A percentile compares a stretch with the other conserved stretches of the same genome.
phyloP scores from a whole-genome alignment of 1,140 invertebrate genomes.

The Rhagoletis zephyria region DNA sequence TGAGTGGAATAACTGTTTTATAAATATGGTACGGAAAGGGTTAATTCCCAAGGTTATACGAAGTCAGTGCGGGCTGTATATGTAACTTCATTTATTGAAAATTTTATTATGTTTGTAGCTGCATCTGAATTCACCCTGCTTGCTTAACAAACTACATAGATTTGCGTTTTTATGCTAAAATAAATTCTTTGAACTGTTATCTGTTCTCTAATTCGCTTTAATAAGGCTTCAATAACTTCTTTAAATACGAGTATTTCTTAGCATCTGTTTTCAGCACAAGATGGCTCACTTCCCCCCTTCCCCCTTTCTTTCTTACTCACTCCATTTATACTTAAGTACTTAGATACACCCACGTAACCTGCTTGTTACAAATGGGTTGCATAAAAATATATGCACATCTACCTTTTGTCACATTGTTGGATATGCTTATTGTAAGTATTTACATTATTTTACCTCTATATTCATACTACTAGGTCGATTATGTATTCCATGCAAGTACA shows the following conservation, averaged over 20 bases:
- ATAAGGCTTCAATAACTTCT: background rate
- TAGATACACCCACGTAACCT: background rate
- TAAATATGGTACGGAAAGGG: no score
- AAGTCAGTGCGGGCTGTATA: no score
- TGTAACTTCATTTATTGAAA: no score
- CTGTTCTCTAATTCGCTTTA: background rate
- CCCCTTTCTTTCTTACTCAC: background rate
- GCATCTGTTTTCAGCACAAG: background rate
- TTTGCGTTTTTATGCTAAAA: no score
- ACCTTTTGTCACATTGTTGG: background rate
- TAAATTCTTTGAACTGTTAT: no score
- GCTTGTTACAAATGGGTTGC: background rate
- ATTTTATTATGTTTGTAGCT: no score
- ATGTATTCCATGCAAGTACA: constrained; percentile 43
- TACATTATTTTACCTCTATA: background rate
- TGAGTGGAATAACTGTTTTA: no score
- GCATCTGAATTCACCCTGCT: no score
- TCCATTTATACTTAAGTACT: background rate
- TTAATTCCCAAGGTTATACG: no score
- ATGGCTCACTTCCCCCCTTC: no score
- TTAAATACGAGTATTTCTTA: background rate
- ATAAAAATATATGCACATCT: background rate
- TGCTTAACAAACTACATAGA: no score
- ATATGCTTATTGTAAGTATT: background rate
- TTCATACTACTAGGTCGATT: background rate